Base-by-base conservation (phyloP, 35 echinoderm and acorn worm genomes). In the Apostichopus californicus region DNA sequence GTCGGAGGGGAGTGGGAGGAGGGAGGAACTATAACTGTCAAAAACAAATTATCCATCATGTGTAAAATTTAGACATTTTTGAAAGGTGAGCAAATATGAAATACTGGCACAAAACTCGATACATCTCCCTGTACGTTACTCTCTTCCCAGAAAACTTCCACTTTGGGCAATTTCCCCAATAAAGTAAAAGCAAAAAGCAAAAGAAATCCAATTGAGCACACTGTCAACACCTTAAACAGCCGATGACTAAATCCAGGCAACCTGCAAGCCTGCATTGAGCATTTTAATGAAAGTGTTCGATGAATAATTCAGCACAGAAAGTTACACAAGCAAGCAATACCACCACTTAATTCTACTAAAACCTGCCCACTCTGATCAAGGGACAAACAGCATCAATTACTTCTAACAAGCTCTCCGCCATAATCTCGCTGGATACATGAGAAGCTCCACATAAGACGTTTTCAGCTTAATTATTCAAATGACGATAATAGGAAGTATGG, bases 401-500 rank as follows among this genome's bases (percentile, higher is more conserved):
- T 75, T 24, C 71, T 75, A 75, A 75, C 71, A 6, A 75, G 71
- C 71, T 22, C 20, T 75, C n/a, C 18, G 15, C 17, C 71, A 7
- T 20, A 75, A 75, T 75, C 71, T 75, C 71, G 17, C 5, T 75
- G 71, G 71, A 75, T 75, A 75, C 71, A n/a, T 22, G 58, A 75
- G 17, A 20, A 18, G 71, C 71, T 75, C 71, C 6, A 20, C 0
- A 75, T 20, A 75, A 75, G 21, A 7, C 14, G 71, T 18, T 75
- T 75, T 18, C 71, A 7, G 71, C 71, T 75, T 75, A 75, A 75
- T 75, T 75, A 75, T 75, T 75, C 71, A 75, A 75, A 18, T 75
- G 71, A 75, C n/a, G 17, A 7, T n/a, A 18, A 18, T 18, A 68
- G 64, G 15, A 75, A 75, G 71, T 75, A 75, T 18, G 17, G 71